phyloP scores from a whole-genome alignment of 2,888 invertebrate genomes.

The Allacma fusca region DNA sequence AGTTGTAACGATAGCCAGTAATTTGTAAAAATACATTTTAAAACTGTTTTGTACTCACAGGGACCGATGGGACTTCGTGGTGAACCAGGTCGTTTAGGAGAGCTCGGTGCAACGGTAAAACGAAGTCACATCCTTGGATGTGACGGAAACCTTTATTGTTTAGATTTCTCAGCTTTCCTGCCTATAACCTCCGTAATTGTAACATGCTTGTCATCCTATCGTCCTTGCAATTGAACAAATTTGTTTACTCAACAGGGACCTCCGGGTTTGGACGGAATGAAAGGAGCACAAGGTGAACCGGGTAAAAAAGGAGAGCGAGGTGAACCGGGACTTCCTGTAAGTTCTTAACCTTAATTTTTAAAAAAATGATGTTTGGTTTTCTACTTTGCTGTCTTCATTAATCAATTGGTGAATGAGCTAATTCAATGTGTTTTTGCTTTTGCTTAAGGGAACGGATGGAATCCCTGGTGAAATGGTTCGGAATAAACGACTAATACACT shows the following conservation, averaged over 20 bases:
- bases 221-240: neutral
- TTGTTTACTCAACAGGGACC: slow-evolving; percentile 76
- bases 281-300: slow-evolving; percentile 92
- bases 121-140: neutral
- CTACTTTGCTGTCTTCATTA: no score
- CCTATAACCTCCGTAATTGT: neutral
- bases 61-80: slow-evolving; percentile 84
- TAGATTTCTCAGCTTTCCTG: slow-evolving; percentile 11
- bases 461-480: slow-evolving; percentile 89
- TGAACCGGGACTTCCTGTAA: slow-evolving; percentile 91
- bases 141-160: neutral
- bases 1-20: no score
- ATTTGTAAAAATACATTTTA: no score
- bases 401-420: neutral
- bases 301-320: slow-evolving; percentile 87
- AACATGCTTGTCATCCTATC: neutral
- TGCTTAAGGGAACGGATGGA: slow-evolving; percentile 88
- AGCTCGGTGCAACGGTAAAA: slow-evolving; percentile 76
- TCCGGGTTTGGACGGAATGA: slow-evolving; percentile 94
- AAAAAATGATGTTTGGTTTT: no score
- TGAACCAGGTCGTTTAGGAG: slow-evolving; percentile 76
- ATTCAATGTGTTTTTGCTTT: slow-evolving; percentile 54
- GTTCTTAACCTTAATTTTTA: slow-evolving; percentile 63
- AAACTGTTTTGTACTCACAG: slow-evolving; percentile 65
- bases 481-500: slow-evolving; percentile 53